Evolutionary conservation across 1,140 invertebrate genomes (phyloP), one percentile per base, ranked within the genome.

Genomic region (Lethrus apterus): DNA sequence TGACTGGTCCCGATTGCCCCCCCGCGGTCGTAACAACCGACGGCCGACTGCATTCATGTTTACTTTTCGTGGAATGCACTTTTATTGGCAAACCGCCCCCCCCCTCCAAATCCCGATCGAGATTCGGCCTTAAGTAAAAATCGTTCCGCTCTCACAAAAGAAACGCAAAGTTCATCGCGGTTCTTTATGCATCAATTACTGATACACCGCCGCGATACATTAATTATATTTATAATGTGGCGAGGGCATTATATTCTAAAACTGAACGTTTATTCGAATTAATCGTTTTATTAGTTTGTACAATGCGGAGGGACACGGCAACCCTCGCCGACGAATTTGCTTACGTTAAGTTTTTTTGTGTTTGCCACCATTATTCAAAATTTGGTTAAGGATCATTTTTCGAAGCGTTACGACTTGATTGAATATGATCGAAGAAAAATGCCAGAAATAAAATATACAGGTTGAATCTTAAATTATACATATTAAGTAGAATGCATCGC

Each of bases 231-330:
- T 34, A 34, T 34, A 34, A 34, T 18, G 19, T 18, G 14, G 15
- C 32, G 32, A 14, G 3, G 15, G 26, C 26, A 9, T 48, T 49
- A 38, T 52, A 38, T 41, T 38, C 31, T 17, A 32, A 44, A 52
- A 52, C 49, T 52, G 46, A 49, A 43, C 42, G 35, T 52, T 52
- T 52, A 52, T 52, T 52, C 46, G 51, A 49, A 52, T 52, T 52
- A 52, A 49, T 52, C 51, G 51, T 52, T 49, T 49, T n/a, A n/a
- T n/a, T n/a, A n/a, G n/a, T n/a, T n/a, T n/a, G n/a, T n/a, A n/a
- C n/a, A n/a, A n/a, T n/a, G n/a, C n/a, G n/a, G n/a, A n/a, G n/a
- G n/a, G n/a, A n/a, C n/a, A n/a, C n/a, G n/a, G n/a, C n/a, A n/a
- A n/a, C n/a, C n/a, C n/a, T n/a, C n/a, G n/a, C n/a, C n/a, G n/a